These are phyloP conservation scores for Todus mexicanus DNA, from an alignment of 2,797 vertebrate genomes.

Conservation along the genomic window DNA sequence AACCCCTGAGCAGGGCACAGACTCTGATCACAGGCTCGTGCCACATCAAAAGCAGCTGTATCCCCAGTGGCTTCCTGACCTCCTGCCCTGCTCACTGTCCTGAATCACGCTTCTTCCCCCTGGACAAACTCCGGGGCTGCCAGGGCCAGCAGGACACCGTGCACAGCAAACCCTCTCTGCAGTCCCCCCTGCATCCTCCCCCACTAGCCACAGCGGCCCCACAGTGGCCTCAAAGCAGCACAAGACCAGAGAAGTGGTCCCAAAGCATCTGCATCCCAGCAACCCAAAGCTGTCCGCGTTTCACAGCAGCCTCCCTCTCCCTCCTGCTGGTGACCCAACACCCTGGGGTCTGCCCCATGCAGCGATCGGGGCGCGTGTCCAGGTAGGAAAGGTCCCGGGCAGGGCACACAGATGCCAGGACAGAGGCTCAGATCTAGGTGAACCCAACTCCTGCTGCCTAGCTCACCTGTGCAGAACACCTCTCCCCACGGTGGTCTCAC, in stretches of 20 bases:
- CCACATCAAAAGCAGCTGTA: neutral
- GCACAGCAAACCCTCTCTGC: neutral
- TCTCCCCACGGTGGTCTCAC: neutral
- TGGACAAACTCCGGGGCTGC: accelerated
- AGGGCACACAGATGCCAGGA: neutral
- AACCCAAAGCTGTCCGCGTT: accelerated
- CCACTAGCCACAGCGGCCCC: neutral
- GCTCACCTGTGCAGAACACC: neutral
- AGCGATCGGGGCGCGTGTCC: accelerated
- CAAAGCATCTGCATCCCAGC: neutral
- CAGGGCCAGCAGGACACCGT: neutral
- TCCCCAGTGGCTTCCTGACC: neutral
- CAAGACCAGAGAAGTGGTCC: accelerated
- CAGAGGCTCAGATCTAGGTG: neutral
- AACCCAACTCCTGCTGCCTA: neutral
- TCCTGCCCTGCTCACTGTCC: neutral
- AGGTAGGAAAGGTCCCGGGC: neutral
- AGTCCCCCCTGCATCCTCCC: neutral
- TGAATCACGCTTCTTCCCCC: neutral
- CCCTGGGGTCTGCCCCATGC: neutral
- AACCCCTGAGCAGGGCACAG: accelerated
- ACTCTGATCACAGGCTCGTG: neutral
- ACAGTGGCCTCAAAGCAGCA: neutral
- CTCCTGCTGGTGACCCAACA: neutral
- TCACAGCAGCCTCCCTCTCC: neutral